Evolutionary conservation across 2,888 invertebrate genomes (phyloP), one percentile per base, ranked within the genome.

Genomic region (Aquatica leii): DNA sequence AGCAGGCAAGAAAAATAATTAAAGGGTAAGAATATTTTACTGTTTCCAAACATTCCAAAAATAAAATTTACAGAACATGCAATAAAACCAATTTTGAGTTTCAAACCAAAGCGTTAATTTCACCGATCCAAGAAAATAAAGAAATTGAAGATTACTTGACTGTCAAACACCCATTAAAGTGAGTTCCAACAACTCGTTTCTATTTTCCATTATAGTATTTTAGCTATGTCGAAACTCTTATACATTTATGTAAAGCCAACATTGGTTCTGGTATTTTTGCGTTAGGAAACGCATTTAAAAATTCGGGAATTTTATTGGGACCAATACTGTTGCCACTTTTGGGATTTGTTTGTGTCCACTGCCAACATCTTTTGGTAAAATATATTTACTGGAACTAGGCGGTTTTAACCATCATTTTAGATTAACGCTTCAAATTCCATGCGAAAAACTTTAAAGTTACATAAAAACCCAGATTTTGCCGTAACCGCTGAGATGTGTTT

Each of bases 241-340:
- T 95, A 84, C 97, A 98, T 81, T 84, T 98, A 62, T 89, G 98
- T 78, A 95, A 97, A 79, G 97, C 97, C 11, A 98, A 97, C 83
- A 90, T 98, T 64, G 98, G 98, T 24, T 95, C 97, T 0, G 98
- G 98, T 0, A 88, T 98, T 69, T 90, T 98, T 76, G 98, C 98
- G 1, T 93, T 98, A 90, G 98, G 98, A 5, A 91, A 94, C 78
- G 98, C 96, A 0, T 93, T 97, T 78, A 92, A 89, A 79, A 93
- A 98, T 80, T 94, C 96, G 15, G 98, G 98, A 5, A 83, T 98
- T 1, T 77, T 94, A 64, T 87, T 95, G 62, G 94, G 93, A 0
- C 89, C 94, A 9, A 81, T 91, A 48, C 87, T 93, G 55, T 89
- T 96, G 0, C 83, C 92, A 0, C 62, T 93, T 5, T 88, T 98